Evolutionary conservation across 2,888 invertebrate species (phyloP), one percentile per base, ranked within the genome.

Genomic region (Tribolium freemani): DNA sequence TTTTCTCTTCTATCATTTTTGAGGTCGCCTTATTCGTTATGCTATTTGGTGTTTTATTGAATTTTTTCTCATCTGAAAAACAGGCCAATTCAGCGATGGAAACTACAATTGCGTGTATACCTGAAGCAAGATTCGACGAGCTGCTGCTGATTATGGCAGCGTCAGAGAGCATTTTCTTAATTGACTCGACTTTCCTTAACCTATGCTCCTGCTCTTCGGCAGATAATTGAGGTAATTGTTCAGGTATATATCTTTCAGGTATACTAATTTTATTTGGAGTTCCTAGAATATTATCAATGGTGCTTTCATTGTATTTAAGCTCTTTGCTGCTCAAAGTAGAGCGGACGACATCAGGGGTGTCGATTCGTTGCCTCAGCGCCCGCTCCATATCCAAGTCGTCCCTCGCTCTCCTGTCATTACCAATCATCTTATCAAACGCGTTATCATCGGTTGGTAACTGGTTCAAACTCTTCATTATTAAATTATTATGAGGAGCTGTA

Each of bases 221-320:
- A 0, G 94, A 92, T 51, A 95, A 86, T 85, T 95, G 94, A 77
- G 96, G 96, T 76, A 94, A 92, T 88, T 94, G 94, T 85, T 97
- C 96, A 16, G 96, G 96, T 79, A 96, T 93, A 83, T 97, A 97
- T 77, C 97, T 90, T 87, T 97, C 96, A 0, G 97, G 97, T 80
- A 97, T 97, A 74, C 93, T 88, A 78, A 97, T 96, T 88, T 96
- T 96, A 85, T 94, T 94, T 9, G 97, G 97, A 10, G 95, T 93
- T 56, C 94, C 93, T 31, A 97, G 88, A 81, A 97, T 88, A 84
- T 92, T 93, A 85, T 97, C 97, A 77, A 97, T 96, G 54, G 96
- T 95, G 78, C 91, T 92, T 82, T 93, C 93, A 67, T 93, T 94
- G 81, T 92, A 91, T 76, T 92, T 91, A 66, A 90, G 87, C 81